phyloP scores from a whole-genome alignment of 2,113 vertebrate species.

The Xenopus laevis region DNA sequence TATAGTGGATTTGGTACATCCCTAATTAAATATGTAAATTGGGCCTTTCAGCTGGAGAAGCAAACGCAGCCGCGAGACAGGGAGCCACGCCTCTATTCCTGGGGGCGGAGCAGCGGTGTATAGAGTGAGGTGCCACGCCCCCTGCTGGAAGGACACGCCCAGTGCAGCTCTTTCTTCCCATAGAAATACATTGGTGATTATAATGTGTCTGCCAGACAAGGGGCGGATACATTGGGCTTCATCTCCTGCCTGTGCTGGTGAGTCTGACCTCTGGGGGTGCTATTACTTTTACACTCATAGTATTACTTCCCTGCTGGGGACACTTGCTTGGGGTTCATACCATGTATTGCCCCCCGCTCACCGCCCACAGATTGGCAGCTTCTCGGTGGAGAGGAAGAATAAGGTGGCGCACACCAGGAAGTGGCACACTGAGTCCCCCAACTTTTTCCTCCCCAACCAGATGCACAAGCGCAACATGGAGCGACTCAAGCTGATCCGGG shows the following conservation, averaged over 20 bases:
- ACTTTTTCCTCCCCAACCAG: slow-evolving; percentile 83
- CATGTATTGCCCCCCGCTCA: neutral
- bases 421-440: slow-evolving; percentile 84
- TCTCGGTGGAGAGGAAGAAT: slow-evolving; percentile 88
- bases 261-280: slow-evolving; percentile 51
- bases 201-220: slow-evolving; percentile 82
- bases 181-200: slow-evolving; percentile 91
- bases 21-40: too few relatives aligned
- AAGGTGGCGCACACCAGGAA: slow-evolving; percentile 87
- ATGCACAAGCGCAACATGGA: slow-evolving; percentile 77
- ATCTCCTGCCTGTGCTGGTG: slow-evolving; percentile 83
- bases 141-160: too few relatives aligned
- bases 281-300: too few relatives aligned
- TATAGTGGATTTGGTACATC: too few relatives aligned
- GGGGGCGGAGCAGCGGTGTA: too few relatives aligned
- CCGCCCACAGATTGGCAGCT: slow-evolving; percentile 72
- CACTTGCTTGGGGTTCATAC: neutral
- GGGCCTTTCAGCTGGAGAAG: too few relatives aligned
- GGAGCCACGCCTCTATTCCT: too few relatives aligned
- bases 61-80: too few relatives aligned
- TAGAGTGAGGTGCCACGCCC: too few relatives aligned
- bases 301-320: too few relatives aligned
- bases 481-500: slow-evolving; percentile 74
- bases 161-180: slow-evolving; percentile 9
- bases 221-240: slow-evolving; percentile 87